Base-by-base conservation (phyloP, 2,888 invertebrate genomes). In the Agonopterix arenella region DNA sequence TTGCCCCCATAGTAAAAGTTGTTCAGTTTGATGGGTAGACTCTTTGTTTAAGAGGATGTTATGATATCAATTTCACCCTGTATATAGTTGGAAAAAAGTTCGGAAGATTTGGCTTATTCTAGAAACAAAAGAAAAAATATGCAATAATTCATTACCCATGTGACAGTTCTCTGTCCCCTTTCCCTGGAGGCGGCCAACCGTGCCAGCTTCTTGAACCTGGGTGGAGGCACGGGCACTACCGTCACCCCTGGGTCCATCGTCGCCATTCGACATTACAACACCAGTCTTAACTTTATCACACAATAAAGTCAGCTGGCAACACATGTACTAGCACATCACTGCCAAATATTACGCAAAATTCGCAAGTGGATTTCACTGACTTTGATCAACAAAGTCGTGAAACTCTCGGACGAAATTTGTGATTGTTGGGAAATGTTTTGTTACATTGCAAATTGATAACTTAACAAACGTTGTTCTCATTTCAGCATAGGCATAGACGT, bases 141-240 rank as follows among this genome's bases (percentile, higher is more conserved):
- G n/a, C 4, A 40, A 40, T 11, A 46, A n/a, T 16, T 18, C 2
- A 28, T 16, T 84, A 88, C 88, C 86, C 88, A 88, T 57, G 83
- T 73, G 45, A 88, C 88, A 51, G 78, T 77, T 64, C 84, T 80
- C 54, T 77, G 74, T 46, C 79, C 76, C 46, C 70, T 72, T 44
- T 76, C 77, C 61, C 73, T 78, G 46, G 70, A 65, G 48, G 79
- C 78, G 2, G 81, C 80, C 53, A 80, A 62, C 11, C 83, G 78
- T 4, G 89, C 89, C 52, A 86, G 65, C 62, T 83, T 86, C 73
- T 90, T 90, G 57, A 76, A 64, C 54, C 90, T 71, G 48, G 89
- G 90, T 49, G 90, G 90, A 46, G 89, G 85, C 52, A 89, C 80
- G 9, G 89, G 89, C 44, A 37, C 37, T 40, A 44, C 47, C 42